A percentile compares a stretch with the other conserved stretches of the same genome.
These are phyloP conservation scores for Chirona hameri DNA, from an alignment of 2,888 invertebrate species.

Conservation along the genomic window DNA sequence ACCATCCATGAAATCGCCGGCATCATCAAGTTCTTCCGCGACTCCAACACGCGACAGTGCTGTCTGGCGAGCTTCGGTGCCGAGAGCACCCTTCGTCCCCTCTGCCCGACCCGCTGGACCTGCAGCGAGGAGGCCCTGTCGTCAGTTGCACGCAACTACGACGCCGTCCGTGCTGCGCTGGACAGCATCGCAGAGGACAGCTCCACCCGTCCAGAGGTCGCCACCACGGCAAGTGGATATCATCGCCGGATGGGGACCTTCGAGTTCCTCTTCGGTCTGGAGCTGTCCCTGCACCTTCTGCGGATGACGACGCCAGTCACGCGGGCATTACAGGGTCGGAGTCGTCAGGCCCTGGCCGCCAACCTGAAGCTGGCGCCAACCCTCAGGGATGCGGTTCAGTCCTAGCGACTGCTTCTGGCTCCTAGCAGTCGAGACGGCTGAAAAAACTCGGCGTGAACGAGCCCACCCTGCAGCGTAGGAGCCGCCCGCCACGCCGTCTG, in stretches of 20 bases:
- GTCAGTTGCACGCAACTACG: neutral
- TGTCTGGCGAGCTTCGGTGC: neutral
- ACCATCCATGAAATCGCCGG: neutral
- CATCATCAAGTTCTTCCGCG: neutral
- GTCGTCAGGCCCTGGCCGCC: neutral
- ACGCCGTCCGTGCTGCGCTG: neutral
- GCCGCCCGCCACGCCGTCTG: neutral
- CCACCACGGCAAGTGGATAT: neutral
- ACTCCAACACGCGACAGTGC: neutral
- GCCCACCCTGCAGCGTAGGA: neutral
- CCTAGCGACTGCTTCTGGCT: neutral
- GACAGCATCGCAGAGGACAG: neutral
- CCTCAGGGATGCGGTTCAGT: neutral
- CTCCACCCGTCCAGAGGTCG: neutral
- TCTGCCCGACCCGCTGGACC: conserved; percentile 1
- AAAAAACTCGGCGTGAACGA: neutral
- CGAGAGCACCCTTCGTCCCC: neutral
- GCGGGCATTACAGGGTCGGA: neutral
- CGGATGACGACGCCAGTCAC: neutral
- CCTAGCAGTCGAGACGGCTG: neutral
- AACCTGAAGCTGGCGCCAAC: neutral
- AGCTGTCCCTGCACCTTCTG: neutral
- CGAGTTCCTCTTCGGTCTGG: neutral
- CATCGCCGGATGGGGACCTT: neutral
- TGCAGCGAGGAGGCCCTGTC: neutral